Percentiles rank a stretch among this genome's conserved stretches.
These are phyloP conservation scores for Hetaerina americana DNA, from an alignment of 1,140 invertebrate species.

Conservation along the genomic window DNA sequence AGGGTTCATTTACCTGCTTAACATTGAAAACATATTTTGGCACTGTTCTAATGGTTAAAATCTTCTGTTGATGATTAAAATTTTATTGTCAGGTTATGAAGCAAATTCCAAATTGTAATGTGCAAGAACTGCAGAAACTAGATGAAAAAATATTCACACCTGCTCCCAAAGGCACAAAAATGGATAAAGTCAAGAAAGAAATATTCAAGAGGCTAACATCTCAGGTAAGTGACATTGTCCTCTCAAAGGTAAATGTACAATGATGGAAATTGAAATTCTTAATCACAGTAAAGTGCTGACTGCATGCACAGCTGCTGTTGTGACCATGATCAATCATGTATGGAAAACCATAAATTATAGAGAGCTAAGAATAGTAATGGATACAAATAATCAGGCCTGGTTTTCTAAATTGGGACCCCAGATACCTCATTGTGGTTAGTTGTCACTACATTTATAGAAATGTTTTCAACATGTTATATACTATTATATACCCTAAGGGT, in stretches of 20 bases:
- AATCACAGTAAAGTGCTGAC: neutral
- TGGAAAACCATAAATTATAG: neutral
- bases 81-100: slow-evolving; percentile 40
- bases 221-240: slow-evolving; percentile 39
- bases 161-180: slow-evolving; percentile 56
- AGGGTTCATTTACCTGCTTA: too few relatives aligned
- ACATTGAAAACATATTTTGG: too few relatives aligned
- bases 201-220: slow-evolving; percentile 78
- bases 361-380: neutral
- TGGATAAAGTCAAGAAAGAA: slow-evolving; percentile 80
- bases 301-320: neutral
- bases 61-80: too few relatives aligned
- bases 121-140: slow-evolving; percentile 60
- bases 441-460: too few relatives aligned
- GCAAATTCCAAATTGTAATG: slow-evolving; percentile 62
- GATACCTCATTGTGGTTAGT: too few relatives aligned
- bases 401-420: neutral
- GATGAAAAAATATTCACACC: slow-evolving; percentile 66
- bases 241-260: neutral
- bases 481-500: too few relatives aligned
- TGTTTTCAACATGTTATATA: too few relatives aligned
- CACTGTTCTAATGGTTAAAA: too few relatives aligned
- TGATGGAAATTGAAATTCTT: neutral
- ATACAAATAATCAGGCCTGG: neutral
- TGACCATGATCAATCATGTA: neutral